Evolutionary conservation across 2,113 vertebrate species (phyloP), one percentile per base, ranked within the genome.

Genomic region (Prolemur simus): DNA sequence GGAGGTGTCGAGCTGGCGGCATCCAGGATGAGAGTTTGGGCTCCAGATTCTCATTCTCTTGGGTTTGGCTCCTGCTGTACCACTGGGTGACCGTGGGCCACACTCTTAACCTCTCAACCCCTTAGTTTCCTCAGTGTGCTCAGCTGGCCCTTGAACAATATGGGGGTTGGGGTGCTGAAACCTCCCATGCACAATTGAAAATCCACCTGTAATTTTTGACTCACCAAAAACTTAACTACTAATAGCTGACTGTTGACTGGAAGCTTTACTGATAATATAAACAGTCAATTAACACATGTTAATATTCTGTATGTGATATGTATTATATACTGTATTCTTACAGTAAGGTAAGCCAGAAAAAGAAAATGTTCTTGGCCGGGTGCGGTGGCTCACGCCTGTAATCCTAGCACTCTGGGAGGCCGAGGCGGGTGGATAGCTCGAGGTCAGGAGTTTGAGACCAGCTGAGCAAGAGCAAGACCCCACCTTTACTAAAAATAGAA

Each of bases 11-110:
- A 27, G 0, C 63, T 13, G 5, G 45, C 13, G 25, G 74, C 68
- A 56, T 37, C 74, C n/a, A 20, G 82, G 45, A 60, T 34, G 39
- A 74, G 42, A 29, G 8, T 42, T 21, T 5, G 2, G 25, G 47
- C 29, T 91, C 86, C 87, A 23, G 39, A 58, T 25, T 58, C 84
- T 94, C 58, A 78, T n/a, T 27, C 45, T 96, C 21, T 32, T 45
- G 47, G 9, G 6, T 69, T 39, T 34, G 37, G 49, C 21, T 63
- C 52, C 47, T 74, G n/a, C 21, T 45, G 18, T 14, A 49, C 34
- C n/a, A 37, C 32, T 84, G 49, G 32, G 66, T 14, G 42, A 58
- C 66, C 47, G 25, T 29, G 6, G 37, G 37, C 23, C 17, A 66
- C n/a, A 20, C 91, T 84, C 71, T 77, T 54, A 45, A 45, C 47